Evolutionary conservation across 2,888 invertebrate species (phyloP), one percentile per base, ranked within the genome.

Genomic region (Hofmannophila pseudospretella): DNA sequence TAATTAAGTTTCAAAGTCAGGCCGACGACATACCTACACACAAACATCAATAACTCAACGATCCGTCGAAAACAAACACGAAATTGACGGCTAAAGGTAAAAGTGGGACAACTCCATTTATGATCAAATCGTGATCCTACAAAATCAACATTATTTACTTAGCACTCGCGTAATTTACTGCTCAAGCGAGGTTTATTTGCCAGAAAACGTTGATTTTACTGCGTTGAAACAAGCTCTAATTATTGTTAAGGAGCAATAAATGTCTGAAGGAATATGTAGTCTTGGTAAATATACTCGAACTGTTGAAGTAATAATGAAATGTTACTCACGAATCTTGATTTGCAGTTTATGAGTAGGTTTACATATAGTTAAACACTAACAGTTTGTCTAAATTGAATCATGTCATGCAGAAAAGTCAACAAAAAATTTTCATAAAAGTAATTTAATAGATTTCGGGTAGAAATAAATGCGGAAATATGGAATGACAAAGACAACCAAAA

Each of bases 221-320:
- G 39, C 34, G 9, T 27, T 32, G 29, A 34, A 47, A 28, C 36
- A 39, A 28, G 36, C 34, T 34, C 34, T 54, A 56, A 54, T 57
- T 52, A 59, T 51, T 53, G 48, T 37, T 42, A 49, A 51, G 44
- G 42, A 38, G 34, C 51, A 43, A 54, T 60, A 55, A 54, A 55
- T 32, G 53, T 54, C 52, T 16, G 31, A 4, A 34, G 33, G 33
- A 47, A 41, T 43, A 12, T 11, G 10, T 27, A 27, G 26, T 26
- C 26, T 16, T 5, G 5, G 16, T 16, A 4, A 16, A 16, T n/a
- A 16, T 16, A 5, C 8, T 23, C 7, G 20, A 12, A 7, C 16
- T 16, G 16, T 16, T 16, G 16, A 16, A 4, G 16, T 16, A 16
- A 16, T 16, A 5, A 4, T 16, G 16, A 16, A 4, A 5, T 16